These are phyloP conservation scores for Sylvicola fuscatus DNA, from an alignment of 2,888 invertebrate species.

Conservation along the genomic window DNA sequence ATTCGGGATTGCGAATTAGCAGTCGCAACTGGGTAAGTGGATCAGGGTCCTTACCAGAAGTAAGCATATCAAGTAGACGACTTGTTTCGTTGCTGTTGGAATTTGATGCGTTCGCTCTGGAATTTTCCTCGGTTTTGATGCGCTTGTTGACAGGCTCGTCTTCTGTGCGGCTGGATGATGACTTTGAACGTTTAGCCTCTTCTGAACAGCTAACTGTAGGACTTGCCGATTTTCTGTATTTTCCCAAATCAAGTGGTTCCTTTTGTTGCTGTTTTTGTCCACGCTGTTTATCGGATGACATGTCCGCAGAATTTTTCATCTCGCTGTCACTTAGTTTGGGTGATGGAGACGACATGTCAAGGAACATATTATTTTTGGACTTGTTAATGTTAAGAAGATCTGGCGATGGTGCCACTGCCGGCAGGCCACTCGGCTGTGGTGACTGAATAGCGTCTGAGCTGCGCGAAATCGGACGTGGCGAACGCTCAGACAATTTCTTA, in stretches of 20 bases:
- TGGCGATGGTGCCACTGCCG: conserved; percentile 46
- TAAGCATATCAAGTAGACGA: conserved; percentile 24
- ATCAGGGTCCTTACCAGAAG: conserved; percentile 30
- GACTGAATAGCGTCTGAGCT: conserved; percentile 54
- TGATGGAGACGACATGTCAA: conserved; percentile 40
- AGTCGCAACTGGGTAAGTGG: conserved; percentile 51
- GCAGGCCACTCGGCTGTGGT: conserved; percentile 49
- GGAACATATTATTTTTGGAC: conserved; percentile 15
- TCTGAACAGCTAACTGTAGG: conserved; percentile 57
- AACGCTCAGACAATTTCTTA: conserved; percentile 24
- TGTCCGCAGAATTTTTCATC: background rate
- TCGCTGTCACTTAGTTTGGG: conserved; percentile 22
- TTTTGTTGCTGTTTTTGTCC: conserved; percentile 25
- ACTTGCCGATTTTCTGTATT: conserved; percentile 43
- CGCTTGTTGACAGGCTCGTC: conserved; percentile 29
- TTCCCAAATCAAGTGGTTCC: conserved; percentile 48
- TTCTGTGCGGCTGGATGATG: conserved; percentile 7
- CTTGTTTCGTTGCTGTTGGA: background rate
- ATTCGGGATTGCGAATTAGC: conserved; percentile 40
- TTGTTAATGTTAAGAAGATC: conserved; percentile 29
- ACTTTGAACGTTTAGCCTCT: conserved; percentile 33
- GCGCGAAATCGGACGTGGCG: conserved; percentile 37
- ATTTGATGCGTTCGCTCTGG: conserved; percentile 14
- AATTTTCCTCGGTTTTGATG: conserved; percentile 26
- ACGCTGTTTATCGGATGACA: conserved; percentile 11